Percentiles rank a stretch among this genome's conserved stretches.
phyloP scores from a whole-genome alignment of 2,888 invertebrate genomes.

The Oegoconia quadripuncta region DNA sequence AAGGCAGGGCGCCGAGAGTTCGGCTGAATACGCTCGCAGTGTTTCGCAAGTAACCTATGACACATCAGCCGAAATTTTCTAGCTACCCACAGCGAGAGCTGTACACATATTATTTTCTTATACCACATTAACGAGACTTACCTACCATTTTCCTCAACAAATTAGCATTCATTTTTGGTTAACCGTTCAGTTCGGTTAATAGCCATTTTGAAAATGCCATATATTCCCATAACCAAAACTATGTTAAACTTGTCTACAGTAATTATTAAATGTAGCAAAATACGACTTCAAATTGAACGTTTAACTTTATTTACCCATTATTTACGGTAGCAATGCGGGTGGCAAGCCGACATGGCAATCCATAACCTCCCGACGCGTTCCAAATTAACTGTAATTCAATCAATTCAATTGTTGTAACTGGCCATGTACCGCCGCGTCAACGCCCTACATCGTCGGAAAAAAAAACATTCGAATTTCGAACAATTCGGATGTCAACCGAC shows the following conservation, averaged over 20 bases:
- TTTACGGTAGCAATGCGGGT: conserved; percentile 50
- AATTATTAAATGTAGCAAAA: not conserved
- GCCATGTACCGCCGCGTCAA: conserved; percentile 66
- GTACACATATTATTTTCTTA: no score
- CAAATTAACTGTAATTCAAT: conserved; percentile 74
- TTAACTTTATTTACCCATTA: conserved; percentile 3
- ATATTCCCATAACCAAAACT: not conserved
- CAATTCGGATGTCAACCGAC: conserved; percentile 58
- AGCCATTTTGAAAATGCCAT: not conserved
- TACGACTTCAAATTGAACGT: not conserved
- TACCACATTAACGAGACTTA: no score
- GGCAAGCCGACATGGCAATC: no score
- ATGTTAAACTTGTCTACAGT: no score
- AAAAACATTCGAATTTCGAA: conserved; percentile 62
- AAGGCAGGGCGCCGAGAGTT: no score
- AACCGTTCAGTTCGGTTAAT: no score
- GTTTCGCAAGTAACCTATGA: no score
- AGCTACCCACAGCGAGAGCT: no score
- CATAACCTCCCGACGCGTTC: conserved; percentile 54
- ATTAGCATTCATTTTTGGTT: no score
- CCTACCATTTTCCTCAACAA: no score
- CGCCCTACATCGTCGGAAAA: conserved; percentile 58
- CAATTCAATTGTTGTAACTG: conserved; percentile 71
- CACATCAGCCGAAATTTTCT: no score
- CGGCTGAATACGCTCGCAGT: no score